Conservation (phyloP, 2,113 vertebrate genomes). For the Genyomyrus donnyi region DNA sequence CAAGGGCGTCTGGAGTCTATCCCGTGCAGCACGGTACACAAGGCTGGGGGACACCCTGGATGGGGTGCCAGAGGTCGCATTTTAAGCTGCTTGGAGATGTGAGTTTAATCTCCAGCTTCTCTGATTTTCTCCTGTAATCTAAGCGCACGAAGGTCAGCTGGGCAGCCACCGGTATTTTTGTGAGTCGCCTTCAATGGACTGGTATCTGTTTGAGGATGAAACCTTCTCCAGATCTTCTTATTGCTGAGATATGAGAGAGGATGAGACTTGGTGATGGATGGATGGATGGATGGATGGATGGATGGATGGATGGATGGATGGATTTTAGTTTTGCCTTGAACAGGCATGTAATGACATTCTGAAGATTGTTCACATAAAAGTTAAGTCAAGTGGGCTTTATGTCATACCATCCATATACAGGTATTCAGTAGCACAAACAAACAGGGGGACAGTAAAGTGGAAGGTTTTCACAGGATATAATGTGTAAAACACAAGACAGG, state of each 20-base stretch:
- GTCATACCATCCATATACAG: not conserved
- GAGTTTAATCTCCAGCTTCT: not conserved
- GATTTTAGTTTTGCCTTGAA: not conserved
- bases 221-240: not conserved
- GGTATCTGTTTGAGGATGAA: not conserved
- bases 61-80: not conserved
- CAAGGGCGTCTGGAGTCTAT: not conserved
- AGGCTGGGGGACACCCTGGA: not conserved
- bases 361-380: not conserved
- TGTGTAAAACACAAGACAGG: not conserved
- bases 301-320: not conserved
- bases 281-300: not conserved
- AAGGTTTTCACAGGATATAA: not conserved
- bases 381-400: not conserved
- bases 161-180: not conserved
- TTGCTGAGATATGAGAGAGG: not conserved
- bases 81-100: not conserved
- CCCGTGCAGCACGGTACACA: not conserved
- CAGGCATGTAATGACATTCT: not conserved
- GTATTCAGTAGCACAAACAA: not conserved
- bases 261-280: not conserved
- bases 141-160: not conserved
- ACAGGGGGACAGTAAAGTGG: not conserved
- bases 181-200: not conserved
- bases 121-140: not conserved